phyloP scores from a whole-genome alignment of 2,888 invertebrate species.

The Drosophila nr. fundita region DNA sequence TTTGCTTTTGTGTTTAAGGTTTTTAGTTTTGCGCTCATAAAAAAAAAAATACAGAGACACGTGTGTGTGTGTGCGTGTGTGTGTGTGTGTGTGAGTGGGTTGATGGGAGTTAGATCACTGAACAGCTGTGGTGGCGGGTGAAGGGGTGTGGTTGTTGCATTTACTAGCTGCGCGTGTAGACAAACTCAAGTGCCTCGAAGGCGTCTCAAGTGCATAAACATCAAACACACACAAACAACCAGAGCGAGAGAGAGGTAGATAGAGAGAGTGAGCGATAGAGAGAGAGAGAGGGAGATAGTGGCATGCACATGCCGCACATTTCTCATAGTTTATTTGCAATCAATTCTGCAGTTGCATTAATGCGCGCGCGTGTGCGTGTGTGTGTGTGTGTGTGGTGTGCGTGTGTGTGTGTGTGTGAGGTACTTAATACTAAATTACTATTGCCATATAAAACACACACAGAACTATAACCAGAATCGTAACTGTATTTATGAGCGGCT shows the following conservation, averaged over 20 bases:
- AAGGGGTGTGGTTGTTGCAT: constrained; percentile 29
- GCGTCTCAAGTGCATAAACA: constrained; percentile 71
- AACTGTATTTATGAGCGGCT: constrained; percentile 19
- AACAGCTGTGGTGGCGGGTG: not conserved
- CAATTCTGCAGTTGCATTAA: constrained; percentile 40
- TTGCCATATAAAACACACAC: not conserved
- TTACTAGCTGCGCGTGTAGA: constrained; percentile 65
- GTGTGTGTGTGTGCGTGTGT: constrained; percentile 43
- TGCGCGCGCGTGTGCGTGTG: not conserved
- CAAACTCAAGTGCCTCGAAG: constrained; percentile 60
- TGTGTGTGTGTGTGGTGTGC: not conserved
- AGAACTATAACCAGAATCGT: constrained; percentile 2
- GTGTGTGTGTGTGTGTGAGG: not conserved
- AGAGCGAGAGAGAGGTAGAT: not conserved
- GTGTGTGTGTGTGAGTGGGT: constrained; percentile 20
- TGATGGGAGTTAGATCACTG: constrained; percentile 14
- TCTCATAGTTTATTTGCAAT: constrained; percentile 49
- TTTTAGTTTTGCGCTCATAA: constrained; percentile 61
- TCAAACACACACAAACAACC: constrained; percentile 13
- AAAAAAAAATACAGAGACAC: constrained; percentile 48
- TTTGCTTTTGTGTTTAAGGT: constrained; percentile 20
- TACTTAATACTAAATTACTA: constrained; percentile 10
- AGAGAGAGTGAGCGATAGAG: not conserved
- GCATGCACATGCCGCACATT: constrained; percentile 54
- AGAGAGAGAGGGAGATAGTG: not conserved